Conservation (phyloP, 2,888 invertebrate genomes). For the Nomada hirtipes region DNA sequence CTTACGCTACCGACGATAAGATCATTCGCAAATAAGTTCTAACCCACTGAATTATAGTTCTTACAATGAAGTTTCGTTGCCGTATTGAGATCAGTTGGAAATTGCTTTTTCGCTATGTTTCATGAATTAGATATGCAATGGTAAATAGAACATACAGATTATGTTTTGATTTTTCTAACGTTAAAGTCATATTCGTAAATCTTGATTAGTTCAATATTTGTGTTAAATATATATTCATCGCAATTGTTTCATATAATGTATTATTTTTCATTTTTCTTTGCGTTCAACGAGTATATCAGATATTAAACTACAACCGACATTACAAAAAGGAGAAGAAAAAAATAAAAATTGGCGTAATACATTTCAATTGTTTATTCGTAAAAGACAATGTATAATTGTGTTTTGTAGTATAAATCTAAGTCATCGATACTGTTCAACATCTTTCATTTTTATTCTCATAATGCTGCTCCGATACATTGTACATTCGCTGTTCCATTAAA, state of each 20-base stretch:
- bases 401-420: slow-evolving; percentile 12
- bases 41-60: slow-evolving; percentile 41
- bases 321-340: neutral
- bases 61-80: slow-evolving; percentile 41
- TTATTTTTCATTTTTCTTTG: slow-evolving; percentile 10
- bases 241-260: slow-evolving; percentile 6
- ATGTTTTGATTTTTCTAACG: slow-evolving; percentile 41
- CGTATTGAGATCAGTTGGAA: slow-evolving; percentile 28
- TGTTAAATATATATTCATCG: neutral
- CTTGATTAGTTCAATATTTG: slow-evolving; percentile 14
- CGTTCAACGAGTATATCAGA: slow-evolving; percentile 1
- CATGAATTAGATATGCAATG: slow-evolving; percentile 19
- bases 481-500: slow-evolving; percentile 33
- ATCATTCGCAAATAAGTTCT: slow-evolving; percentile 56
- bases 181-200: neutral
- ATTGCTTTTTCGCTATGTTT: slow-evolving; percentile 36
- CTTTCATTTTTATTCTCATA: slow-evolving; percentile 19
- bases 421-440: neutral
- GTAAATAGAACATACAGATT: slow-evolving; percentile 39
- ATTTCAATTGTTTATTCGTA: slow-evolving; percentile 12
- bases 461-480: slow-evolving; percentile 26
- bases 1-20: slow-evolving; percentile 60
- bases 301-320: neutral
- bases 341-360: neutral
- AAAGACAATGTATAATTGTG: slow-evolving; percentile 26